Evolutionary conservation across 2,113 vertebrate species (phyloP).

Genomic region (Piaya cayana): DNA sequence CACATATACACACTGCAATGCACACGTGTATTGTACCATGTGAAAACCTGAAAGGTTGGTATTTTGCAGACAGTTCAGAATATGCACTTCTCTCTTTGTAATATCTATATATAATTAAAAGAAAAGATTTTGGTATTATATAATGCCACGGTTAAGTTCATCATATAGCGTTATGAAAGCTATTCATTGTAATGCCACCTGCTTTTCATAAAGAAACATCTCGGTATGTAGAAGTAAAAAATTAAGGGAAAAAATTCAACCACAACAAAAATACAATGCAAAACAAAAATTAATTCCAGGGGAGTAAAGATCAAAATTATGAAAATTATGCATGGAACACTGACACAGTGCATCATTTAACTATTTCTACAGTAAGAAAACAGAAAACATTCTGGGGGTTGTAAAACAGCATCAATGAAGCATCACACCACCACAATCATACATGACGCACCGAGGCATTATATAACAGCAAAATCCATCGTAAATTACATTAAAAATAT

Average conservation of each 20-base stretch:
- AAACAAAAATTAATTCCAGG: neutral
- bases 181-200: constrained; percentile 48
- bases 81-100: neutral
- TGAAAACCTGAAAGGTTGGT: neutral
- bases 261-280: neutral
- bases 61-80: neutral
- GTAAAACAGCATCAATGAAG: neutral
- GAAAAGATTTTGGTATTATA: constrained; percentile 54
- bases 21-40: neutral
- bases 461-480: constrained; percentile 62
- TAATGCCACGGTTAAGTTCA: constrained; percentile 44
- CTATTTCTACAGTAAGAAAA: neutral
- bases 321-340: neutral
- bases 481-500: neutral
- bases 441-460: constrained; percentile 30
- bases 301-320: neutral
- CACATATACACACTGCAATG: neutral
- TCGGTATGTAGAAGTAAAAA: neutral
- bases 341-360: neutral
- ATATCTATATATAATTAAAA: neutral
- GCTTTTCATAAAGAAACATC: constrained; percentile 46
- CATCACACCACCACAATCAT: neutral
- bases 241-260: neutral
- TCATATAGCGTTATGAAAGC: neutral
- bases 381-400: neutral